Evolutionary conservation across 2,888 invertebrate species (phyloP).

Genomic region (Sarcophaga variegata): DNA sequence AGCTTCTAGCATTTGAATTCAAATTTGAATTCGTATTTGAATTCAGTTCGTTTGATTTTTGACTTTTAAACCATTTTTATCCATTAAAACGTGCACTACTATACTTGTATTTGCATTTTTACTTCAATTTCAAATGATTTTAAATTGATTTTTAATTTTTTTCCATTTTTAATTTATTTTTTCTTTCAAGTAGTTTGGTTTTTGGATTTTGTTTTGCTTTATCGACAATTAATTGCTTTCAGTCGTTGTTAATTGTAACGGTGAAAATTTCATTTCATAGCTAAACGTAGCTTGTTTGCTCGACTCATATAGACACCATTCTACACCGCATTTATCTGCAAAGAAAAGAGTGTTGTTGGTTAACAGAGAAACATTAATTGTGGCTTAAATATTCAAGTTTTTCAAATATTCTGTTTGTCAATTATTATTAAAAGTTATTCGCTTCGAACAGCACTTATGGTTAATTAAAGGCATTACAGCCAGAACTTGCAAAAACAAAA

Average conservation of each 20-base stretch:
- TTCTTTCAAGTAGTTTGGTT: conserved; percentile 11
- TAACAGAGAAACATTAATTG: too few relatives aligned
- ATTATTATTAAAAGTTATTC: too few relatives aligned
- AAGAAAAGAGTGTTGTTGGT: too few relatives aligned
- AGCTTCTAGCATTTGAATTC: background rate
- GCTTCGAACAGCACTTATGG: too few relatives aligned
- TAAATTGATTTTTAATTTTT: background rate
- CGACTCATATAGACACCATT: too few relatives aligned
- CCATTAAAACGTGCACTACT: background rate
- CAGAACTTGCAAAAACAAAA: too few relatives aligned
- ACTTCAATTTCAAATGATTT: conserved; percentile 3
- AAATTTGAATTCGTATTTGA: background rate
- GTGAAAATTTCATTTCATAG: conserved; percentile 39
- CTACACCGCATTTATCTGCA: too few relatives aligned
- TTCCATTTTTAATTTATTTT: background rate
- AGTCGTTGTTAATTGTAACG: too few relatives aligned
- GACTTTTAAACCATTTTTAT: background rate
- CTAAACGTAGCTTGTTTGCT: background rate
- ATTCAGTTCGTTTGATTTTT: conserved; percentile 24
- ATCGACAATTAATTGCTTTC: conserved; percentile 50
- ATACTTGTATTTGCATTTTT: conserved; percentile 48
- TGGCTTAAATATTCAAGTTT: too few relatives aligned
- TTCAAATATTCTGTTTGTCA: too few relatives aligned
- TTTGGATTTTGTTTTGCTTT: background rate
- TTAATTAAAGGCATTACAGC: too few relatives aligned